phyloP scores from a whole-genome alignment of 1,140 invertebrate genomes.

The Bradynema listronoti region DNA sequence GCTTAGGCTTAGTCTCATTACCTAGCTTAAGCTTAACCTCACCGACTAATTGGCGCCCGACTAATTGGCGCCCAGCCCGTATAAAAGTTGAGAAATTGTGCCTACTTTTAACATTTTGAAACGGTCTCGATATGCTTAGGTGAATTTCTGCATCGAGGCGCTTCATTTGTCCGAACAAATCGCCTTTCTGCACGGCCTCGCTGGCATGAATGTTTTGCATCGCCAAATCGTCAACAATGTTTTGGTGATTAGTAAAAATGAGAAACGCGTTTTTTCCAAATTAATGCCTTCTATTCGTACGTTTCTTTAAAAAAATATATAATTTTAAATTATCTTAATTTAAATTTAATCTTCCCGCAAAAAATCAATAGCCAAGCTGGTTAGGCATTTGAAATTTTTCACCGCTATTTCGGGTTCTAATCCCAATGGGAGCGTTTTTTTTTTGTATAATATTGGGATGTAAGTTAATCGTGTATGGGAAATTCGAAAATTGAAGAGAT shows the following conservation, averaged over 20 bases:
- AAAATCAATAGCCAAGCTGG: no score
- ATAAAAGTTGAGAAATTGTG: no score
- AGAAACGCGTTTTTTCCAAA: slow-evolving; percentile 28
- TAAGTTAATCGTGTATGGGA: no score
- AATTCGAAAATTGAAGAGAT: no score
- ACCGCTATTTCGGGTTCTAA: no score
- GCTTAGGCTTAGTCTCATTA: no score
- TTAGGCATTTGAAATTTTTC: no score
- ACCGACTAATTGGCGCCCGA: no score
- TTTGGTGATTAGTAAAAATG: slow-evolving; percentile 35
- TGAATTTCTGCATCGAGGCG: slow-evolving; percentile 48
- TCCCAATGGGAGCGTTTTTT: no score
- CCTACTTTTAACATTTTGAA: slow-evolving; percentile 9
- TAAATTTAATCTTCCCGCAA: background rate
- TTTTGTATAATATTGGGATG: no score
- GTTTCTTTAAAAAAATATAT: no score
- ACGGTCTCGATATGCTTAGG: slow-evolving; percentile 15
- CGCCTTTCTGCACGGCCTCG: slow-evolving; percentile 21
- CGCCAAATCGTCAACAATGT: slow-evolving; percentile 37
- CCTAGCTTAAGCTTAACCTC: background rate
- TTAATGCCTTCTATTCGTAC: slow-evolving; percentile 32
- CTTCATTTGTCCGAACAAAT: slow-evolving; percentile 43
- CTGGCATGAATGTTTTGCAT: slow-evolving; percentile 34
- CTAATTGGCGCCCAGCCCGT: no score
- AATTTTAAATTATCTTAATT: background rate